phyloP scores from a whole-genome alignment of 1,140 invertebrate genomes.

The Pachyrhynchus sulphureomaculatus region DNA sequence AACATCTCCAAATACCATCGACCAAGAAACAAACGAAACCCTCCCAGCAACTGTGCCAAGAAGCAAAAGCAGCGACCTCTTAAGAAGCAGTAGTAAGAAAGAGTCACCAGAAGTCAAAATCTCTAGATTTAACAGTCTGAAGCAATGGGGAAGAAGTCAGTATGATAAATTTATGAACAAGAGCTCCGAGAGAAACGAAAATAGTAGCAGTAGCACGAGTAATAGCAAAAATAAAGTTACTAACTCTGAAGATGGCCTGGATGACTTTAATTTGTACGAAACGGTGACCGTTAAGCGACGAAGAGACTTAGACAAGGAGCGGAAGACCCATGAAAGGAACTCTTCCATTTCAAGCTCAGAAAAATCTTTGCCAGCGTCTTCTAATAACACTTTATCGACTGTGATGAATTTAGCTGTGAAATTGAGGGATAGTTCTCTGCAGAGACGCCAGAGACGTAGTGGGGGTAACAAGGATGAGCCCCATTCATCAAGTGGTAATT shows the following conservation, averaged over 20 bases:
- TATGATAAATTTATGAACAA: constrained; percentile 71
- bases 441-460: constrained; percentile 61
- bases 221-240: constrained; percentile 31
- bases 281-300: constrained; percentile 59
- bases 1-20: constrained; percentile 30
- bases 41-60: constrained; percentile 42
- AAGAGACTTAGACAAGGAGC: constrained; percentile 57
- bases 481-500: constrained; percentile 89
- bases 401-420: constrained; percentile 66
- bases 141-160: constrained; percentile 78
- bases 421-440: constrained; percentile 67
- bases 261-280: constrained; percentile 65
- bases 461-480: constrained; percentile 68
- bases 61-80: constrained; percentile 68
- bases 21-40: constrained; percentile 26
- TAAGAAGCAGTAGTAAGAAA: constrained; percentile 56
- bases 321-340: constrained; percentile 67
- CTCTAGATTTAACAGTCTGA: constrained; percentile 77
- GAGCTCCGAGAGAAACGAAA: constrained; percentile 40
- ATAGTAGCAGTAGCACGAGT: neutral
- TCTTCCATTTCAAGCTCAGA: constrained; percentile 69
- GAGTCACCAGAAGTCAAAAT: constrained; percentile 63
- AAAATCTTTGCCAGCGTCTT: constrained; percentile 62
- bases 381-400: constrained; percentile 55
- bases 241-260: constrained; percentile 50